Conservation (phyloP, 1,140 invertebrate species). For the Trichomalopsis sarcophagae region DNA sequence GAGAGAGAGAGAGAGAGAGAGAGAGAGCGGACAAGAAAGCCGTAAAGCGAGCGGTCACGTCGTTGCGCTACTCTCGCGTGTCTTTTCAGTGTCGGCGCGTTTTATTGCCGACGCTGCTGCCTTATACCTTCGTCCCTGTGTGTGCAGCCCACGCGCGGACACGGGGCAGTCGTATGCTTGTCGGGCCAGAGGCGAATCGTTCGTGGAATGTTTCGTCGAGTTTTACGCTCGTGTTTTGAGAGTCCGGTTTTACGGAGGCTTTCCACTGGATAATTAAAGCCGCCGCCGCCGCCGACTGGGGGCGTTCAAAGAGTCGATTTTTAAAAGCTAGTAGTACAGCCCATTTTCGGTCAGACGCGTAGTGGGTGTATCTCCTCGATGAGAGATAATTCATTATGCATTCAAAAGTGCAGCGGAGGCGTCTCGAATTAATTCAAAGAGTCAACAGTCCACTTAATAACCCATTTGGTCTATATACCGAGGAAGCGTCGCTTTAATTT, state of each 20-base stretch:
- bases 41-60: conserved; percentile 37
- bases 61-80: conserved; percentile 26
- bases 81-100: conserved; percentile 17
- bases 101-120: conserved; percentile 36
- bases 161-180: conserved; percentile 7
- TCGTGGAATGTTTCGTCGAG: background rate
- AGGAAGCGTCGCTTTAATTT: background rate
- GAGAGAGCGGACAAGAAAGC: conserved; percentile 23
- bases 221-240: conserved; percentile 13
- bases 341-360: background rate
- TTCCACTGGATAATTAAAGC: conserved; percentile 1
- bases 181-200: background rate
- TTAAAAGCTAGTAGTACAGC: background rate
- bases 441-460: background rate
- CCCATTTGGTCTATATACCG: too few relatives aligned
- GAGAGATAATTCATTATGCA: background rate
- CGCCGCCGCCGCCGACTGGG: too few relatives aligned
- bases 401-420: background rate
- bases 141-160: background rate
- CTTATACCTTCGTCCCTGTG: background rate
- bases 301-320: too few relatives aligned
- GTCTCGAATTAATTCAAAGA: background rate
- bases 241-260: background rate
- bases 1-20: too few relatives aligned
- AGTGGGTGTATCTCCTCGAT: background rate